Percentiles rank a stretch among this genome's conserved stretches.
phyloP scores from a whole-genome alignment of 2,888 invertebrate genomes.

The Congeria kusceri region DNA sequence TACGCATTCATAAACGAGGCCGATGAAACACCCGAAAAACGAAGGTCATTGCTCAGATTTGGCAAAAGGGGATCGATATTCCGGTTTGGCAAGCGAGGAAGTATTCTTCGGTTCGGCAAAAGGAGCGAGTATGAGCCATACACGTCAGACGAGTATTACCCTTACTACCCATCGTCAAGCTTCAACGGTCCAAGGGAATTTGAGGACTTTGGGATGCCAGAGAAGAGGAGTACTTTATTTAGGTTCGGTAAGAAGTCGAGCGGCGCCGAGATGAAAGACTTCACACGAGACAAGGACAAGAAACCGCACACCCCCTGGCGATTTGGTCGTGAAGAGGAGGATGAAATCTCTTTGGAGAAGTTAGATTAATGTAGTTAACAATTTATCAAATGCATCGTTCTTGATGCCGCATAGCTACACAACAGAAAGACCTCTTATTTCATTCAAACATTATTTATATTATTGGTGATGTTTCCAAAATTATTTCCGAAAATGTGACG shows the following conservation, averaged over 20 bases:
- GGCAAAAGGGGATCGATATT: constrained; percentile 55
- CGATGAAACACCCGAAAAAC: constrained; percentile 23
- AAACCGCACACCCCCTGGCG: constrained; percentile 60
- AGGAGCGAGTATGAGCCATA: constrained; percentile 29
- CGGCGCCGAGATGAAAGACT: constrained; percentile 27
- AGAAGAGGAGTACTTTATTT: constrained; percentile 53
- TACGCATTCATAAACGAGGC: neutral
- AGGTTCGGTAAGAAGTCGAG: constrained; percentile 55
- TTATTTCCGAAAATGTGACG: too few relatives aligned
- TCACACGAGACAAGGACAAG: constrained; percentile 12
- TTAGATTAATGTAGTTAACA: too few relatives aligned
- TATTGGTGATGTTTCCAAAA: too few relatives aligned
- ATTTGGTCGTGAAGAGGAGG: constrained; percentile 48
- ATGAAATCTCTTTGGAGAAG: neutral
- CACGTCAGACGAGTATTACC: constrained; percentile 17
- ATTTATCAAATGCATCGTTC: too few relatives aligned
- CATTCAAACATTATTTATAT: too few relatives aligned
- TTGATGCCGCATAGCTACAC: too few relatives aligned
- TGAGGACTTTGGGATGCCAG: constrained; percentile 18
- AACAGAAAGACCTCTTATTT: too few relatives aligned
- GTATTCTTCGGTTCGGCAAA: constrained; percentile 55
- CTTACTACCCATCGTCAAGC: constrained; percentile 5
- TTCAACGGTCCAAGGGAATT: constrained; percentile 28
- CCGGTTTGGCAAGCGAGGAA: constrained; percentile 59
- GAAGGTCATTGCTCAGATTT: constrained; percentile 49